Conservation (phyloP, 2,797 vertebrate genomes). For the Tenualosa ilisha region DNA sequence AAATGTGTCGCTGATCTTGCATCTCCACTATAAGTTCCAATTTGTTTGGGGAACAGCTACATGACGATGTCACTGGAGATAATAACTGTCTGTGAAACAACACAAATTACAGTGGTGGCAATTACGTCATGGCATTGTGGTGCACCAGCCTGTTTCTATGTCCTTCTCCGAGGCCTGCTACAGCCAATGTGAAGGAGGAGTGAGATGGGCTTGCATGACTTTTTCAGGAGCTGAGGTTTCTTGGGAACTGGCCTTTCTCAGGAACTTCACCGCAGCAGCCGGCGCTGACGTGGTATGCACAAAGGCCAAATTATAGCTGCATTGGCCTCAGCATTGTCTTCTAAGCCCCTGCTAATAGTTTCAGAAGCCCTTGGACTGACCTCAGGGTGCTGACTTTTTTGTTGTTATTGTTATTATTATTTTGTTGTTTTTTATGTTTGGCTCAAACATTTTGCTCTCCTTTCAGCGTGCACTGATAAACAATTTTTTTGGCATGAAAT, state of each 20-base stretch:
- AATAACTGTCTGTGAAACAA: not conserved
- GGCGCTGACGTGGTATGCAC: not conserved
- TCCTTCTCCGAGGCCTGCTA: not conserved
- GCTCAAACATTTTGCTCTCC: not conserved
- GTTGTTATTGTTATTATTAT: too few relatives aligned
- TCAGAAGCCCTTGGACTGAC: not conserved
- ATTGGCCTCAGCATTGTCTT: not conserved
- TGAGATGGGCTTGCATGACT: not conserved
- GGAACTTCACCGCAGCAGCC: not conserved
- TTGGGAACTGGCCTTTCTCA: conserved; percentile 8
- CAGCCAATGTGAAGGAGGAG: not conserved
- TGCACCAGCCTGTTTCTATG: not conserved
- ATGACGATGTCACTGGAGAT: not conserved
- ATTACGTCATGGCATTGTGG: conserved; percentile 3
- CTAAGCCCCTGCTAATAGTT: not conserved
- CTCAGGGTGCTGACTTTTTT: not conserved
- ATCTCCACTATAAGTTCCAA: not conserved
- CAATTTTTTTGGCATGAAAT: not conserved
- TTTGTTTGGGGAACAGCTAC: conserved; percentile 4
- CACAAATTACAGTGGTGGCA: not conserved
- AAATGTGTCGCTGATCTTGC: not conserved
- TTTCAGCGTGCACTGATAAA: not conserved
- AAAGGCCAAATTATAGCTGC: not conserved
- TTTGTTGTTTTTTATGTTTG: not conserved
- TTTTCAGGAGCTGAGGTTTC: conserved; percentile 6